Evolutionary conservation across 2,797 vertebrate species (phyloP).

Genomic region (Centroberyx gerrardi): DNA sequence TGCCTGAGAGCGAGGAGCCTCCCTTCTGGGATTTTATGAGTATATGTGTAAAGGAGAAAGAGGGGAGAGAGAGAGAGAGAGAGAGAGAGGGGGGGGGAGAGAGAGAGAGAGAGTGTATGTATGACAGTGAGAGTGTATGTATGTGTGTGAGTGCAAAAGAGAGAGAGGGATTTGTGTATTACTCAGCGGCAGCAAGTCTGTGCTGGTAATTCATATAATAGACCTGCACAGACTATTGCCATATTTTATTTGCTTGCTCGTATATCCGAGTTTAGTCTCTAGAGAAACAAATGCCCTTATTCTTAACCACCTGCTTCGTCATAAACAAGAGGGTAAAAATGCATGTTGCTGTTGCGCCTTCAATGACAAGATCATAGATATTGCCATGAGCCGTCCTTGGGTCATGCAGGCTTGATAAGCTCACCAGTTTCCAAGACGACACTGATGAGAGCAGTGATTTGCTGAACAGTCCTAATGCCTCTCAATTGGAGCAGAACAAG

Average conservation of each 20-base stretch:
- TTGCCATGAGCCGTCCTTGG: constrained; percentile 53
- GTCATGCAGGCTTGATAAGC: constrained; percentile 58
- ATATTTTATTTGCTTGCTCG: constrained; percentile 11
- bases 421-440: constrained; percentile 72
- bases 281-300: constrained; percentile 24
- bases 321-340: constrained; percentile 37
- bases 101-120: constrained; percentile 25
- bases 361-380: constrained; percentile 15
- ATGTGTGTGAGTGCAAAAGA: constrained; percentile 29
- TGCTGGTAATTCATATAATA: constrained; percentile 41
- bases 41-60: constrained; percentile 50
- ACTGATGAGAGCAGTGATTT: constrained; percentile 55
- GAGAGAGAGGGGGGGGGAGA: constrained; percentile 24
- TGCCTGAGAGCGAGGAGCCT: constrained; percentile 48
- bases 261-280: not conserved
- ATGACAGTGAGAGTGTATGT: constrained; percentile 1
- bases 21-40: constrained; percentile 63
- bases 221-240: constrained; percentile 7
- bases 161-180: constrained; percentile 31
- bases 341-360: constrained; percentile 23
- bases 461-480: constrained; percentile 50
- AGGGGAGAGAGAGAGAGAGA: constrained; percentile 30
- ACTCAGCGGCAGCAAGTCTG: constrained; percentile 46
- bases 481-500: constrained; percentile 70
- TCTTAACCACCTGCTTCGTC: constrained; percentile 2